Conservation (phyloP, 2,113 vertebrate species). For the Menidia beryllina region DNA sequence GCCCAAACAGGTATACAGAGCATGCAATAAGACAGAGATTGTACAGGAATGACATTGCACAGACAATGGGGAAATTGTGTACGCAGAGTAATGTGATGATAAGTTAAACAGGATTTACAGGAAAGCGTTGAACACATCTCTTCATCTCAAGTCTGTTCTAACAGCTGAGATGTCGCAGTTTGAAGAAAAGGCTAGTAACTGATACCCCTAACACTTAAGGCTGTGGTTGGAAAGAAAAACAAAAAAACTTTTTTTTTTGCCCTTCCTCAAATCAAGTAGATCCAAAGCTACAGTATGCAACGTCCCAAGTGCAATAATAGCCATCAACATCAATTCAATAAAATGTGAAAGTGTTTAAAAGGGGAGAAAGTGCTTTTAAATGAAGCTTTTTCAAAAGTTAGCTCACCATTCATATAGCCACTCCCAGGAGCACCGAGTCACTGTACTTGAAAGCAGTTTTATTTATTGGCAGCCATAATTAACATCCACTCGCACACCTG, state of each 20-base stretch:
- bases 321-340: neutral
- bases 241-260: slow-evolving; percentile 33
- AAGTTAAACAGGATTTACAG: neutral
- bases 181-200: neutral
- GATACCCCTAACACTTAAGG: slow-evolving; percentile 20
- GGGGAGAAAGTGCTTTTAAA: neutral
- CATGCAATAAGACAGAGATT: slow-evolving; percentile 11
- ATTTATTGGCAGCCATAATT: neutral
- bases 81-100: neutral
- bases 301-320: neutral
- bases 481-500: neutral
- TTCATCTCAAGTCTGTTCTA: neutral
- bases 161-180: slow-evolving; percentile 21
- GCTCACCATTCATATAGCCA: neutral
- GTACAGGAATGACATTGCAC: slow-evolving; percentile 3
- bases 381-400: neutral
- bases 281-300: neutral
- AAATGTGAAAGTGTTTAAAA: slow-evolving; percentile 1
- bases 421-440: neutral
- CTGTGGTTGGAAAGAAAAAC: slow-evolving; percentile 26
- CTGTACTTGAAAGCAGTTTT: neutral
- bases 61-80: neutral
- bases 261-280: slow-evolving; percentile 27
- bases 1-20: slow-evolving; percentile 7
- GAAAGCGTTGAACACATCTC: neutral